Evolutionary conservation across 2,797 vertebrate genomes (phyloP).

Genomic region (Oreochromis grahami): DNA sequence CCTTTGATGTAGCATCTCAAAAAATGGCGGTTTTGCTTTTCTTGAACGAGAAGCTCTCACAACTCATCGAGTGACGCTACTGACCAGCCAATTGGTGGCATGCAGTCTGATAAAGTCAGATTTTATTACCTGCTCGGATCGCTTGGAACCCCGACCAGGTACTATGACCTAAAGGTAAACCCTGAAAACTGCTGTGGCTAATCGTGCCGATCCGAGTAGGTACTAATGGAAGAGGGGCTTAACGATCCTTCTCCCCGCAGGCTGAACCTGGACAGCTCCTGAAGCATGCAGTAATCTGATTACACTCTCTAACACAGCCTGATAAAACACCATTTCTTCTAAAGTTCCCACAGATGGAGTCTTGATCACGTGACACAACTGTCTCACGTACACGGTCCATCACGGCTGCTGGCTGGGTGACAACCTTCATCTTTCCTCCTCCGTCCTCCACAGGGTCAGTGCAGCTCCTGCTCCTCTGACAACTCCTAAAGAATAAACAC

Average conservation of each 20-base stretch:
- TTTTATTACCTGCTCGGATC: neutral
- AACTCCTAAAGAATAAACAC: constrained; percentile 42
- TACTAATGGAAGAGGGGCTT: neutral
- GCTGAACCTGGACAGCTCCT: neutral
- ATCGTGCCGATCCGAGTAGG: neutral
- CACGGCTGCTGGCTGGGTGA: constrained; percentile 23
- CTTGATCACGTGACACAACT: too few species aligned
- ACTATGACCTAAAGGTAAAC: fast-evolving
- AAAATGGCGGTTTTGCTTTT: neutral
- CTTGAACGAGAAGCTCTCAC: neutral
- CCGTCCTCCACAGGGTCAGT: constrained; percentile 83
- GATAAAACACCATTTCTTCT: neutral
- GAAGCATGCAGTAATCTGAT: neutral
- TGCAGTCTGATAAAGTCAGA: neutral
- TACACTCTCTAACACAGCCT: neutral
- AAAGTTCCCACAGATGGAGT: neutral
- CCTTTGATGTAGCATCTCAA: neutral
- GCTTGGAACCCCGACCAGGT: neutral
- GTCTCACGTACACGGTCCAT: constrained; percentile 33
- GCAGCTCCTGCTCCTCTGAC: constrained; percentile 91
- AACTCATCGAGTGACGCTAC: neutral
- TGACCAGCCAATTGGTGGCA: neutral
- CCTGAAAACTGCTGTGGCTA: neutral
- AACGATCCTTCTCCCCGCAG: neutral
- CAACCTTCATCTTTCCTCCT: constrained; percentile 72